Base-by-base conservation (phyloP, 1,140 invertebrate species). In the Scaptodrosophila lebanonensis region DNA sequence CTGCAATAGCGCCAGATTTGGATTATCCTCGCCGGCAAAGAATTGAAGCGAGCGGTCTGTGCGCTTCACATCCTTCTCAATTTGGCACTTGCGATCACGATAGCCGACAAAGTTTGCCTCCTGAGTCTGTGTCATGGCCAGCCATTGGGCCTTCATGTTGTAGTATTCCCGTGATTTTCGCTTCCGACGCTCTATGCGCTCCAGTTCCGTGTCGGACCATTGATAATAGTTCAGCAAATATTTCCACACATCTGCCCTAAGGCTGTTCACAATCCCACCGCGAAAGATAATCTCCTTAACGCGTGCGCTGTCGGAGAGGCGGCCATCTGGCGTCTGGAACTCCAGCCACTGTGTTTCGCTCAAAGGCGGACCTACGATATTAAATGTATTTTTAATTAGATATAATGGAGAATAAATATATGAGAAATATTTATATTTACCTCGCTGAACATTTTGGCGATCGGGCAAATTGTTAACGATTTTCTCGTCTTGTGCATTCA, bases 11-110 rank as follows among this genome's bases (percentile, higher is more conserved):
- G 91, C 88, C 20, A 99, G 88, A 88, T 99, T 97, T 6, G 92
- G 90, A 88, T 98, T 98, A 70, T 96, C 91, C 59, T 98, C 95
- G 1, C 96, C 97, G 17, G 93, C 91, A 87, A 94, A 99, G 86
- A 94, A 99, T 6, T 93, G 91, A 77, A 97, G 92, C 3, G 93
- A 95, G 76, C 98, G 90, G 87, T 99, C 98, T 8, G 98, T 99
- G 68, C 98, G 90, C 57, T 94, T 95, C 0, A 99, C 98, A 89
- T 99, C 98, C 89, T 99, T 99, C 75, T 99, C 97, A 65, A 99
- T 97, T 47, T 99, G 89, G 87, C 92, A 96, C 89, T 98, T 98
- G 63, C 95, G 90, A 65, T 99, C 97, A 49, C 94, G 91, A 77
- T 95, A 97, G 66, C 94, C 92, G 15, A 93, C 90, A 88, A 99